phyloP scores from a whole-genome alignment of 2,113 vertebrate genomes.

The Zingel zingel region DNA sequence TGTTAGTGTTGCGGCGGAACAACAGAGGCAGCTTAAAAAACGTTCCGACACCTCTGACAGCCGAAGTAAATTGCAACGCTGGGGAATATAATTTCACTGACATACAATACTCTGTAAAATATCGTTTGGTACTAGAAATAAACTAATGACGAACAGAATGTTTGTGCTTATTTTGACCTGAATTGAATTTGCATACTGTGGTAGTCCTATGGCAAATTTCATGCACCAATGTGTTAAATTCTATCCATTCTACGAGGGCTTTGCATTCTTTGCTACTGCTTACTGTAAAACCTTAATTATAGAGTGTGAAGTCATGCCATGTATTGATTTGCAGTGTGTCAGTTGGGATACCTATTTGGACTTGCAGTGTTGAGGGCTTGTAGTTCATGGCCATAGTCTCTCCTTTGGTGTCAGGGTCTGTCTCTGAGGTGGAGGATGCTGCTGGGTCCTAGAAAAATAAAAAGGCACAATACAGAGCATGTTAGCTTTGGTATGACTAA shows the following conservation, averaged over 20 bases:
- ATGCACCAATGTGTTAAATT: not conserved
- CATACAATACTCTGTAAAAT: not conserved
- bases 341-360: constrained; percentile 90
- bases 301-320: not conserved
- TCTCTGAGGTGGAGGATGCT: constrained; percentile 89
- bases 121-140: not conserved
- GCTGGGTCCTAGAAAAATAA: constrained; percentile 87
- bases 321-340: constrained; percentile 10
- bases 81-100: constrained; percentile 6
- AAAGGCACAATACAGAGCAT: constrained; percentile 12
- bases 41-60: not conserved
- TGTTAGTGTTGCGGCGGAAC: not conserved
- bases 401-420: constrained; percentile 88
- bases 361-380: constrained; percentile 96
- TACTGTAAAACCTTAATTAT: not conserved
- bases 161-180: not conserved
- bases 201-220: not conserved
- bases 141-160: not conserved
- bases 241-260: not conserved
- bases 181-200: not conserved
- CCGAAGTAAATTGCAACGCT: not conserved
- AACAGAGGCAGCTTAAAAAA: constrained; percentile 12
- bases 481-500: not conserved
- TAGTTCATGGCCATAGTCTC: constrained; percentile 97
- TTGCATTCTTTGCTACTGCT: not conserved